Base-by-base conservation (phyloP, 2,888 invertebrate genomes). In the Xestia ashworthii region DNA sequence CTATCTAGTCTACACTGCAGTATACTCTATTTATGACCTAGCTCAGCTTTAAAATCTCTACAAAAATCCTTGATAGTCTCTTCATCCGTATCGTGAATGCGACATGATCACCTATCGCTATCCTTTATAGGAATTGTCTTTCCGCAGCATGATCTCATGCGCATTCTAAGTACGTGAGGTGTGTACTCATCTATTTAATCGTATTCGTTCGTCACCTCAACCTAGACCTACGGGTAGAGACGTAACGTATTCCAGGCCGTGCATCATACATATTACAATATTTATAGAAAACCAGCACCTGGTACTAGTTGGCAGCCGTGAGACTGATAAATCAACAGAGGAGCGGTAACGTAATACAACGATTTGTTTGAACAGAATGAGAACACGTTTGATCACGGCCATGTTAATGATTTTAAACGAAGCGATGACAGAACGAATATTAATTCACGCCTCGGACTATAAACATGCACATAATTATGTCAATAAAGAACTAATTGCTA, bases 81-180 rank as follows among this genome's bases (percentile, higher is more conserved):
- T 25, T 66, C 25, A 41, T 25, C 41, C 16, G 46, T 16, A 48
- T 62, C 55, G 44, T 62, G 38, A 22, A 25, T 25, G 25, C 12
- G 50, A 55, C 44, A 50, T 67, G 4, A 60, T 58, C 44, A 64
- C 22, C 44, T 9, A 65, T 50, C 68, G 71, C 53, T 71, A 55
- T 14, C 14, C 50, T 50, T 55, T 58, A 41, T 41, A 46, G 58
- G 53, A 70, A 81, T 70, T 66, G 69, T 46, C 77, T 71, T 71
- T 82, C 82, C 64, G 46, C 50, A 44, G n/a, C 12, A 66, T 82
- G 82, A 78, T 78, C 78, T 72, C 81, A 71, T 78, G 14, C 25
- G 44, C 58, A 68, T 41, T 78, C 44, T 22, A 50, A 81, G 19
- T 69, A 70, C 69, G 81, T 70, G 70, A 48, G 46, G 8, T 53